A percentile compares a stretch with the other conserved stretches of the same genome.
Evolutionary conservation across 1,140 invertebrate species (phyloP).

Genomic region (Potamilus streckersoni): DNA sequence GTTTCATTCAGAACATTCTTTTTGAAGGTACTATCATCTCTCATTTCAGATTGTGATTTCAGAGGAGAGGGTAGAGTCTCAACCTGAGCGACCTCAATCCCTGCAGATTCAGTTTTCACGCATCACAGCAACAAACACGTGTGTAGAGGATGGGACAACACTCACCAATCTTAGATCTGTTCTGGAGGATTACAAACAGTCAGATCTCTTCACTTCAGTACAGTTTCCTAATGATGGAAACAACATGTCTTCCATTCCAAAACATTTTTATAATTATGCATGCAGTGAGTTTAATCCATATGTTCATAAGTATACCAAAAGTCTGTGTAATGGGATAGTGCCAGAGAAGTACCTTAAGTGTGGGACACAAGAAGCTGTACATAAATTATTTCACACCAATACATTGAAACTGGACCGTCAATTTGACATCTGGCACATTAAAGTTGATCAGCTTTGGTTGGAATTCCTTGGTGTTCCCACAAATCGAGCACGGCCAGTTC

Average conservation of each 20-base stretch:
- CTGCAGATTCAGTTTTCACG: slow-evolving; percentile 85
- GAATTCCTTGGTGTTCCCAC: slow-evolving; percentile 89
- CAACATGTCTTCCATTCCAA: slow-evolving; percentile 78
- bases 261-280: slow-evolving; percentile 67
- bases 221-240: slow-evolving; percentile 78
- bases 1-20: neutral
- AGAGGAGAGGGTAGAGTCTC: slow-evolving; percentile 75
- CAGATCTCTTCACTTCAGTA: slow-evolving; percentile 77
- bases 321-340: slow-evolving; percentile 19
- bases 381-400: slow-evolving; percentile 82
- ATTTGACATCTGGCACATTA: slow-evolving; percentile 88
- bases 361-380: slow-evolving; percentile 21
- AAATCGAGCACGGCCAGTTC: slow-evolving; percentile 75
- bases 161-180: slow-evolving; percentile 79
- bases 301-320: slow-evolving; percentile 36
- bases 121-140: slow-evolving; percentile 83
- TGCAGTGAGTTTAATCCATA: slow-evolving; percentile 42
- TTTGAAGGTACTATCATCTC: slow-evolving; percentile 7
- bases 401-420: slow-evolving; percentile 66
- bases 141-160: slow-evolving; percentile 75
- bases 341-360: slow-evolving; percentile 21
- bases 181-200: slow-evolving; percentile 78
- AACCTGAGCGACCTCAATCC: slow-evolving; percentile 82
- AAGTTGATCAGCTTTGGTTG: slow-evolving; percentile 90
- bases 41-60: slow-evolving; percentile 62